Evolutionary conservation across 2,113 vertebrate species (phyloP).

Genomic region (Nesoenas mayeri): DNA sequence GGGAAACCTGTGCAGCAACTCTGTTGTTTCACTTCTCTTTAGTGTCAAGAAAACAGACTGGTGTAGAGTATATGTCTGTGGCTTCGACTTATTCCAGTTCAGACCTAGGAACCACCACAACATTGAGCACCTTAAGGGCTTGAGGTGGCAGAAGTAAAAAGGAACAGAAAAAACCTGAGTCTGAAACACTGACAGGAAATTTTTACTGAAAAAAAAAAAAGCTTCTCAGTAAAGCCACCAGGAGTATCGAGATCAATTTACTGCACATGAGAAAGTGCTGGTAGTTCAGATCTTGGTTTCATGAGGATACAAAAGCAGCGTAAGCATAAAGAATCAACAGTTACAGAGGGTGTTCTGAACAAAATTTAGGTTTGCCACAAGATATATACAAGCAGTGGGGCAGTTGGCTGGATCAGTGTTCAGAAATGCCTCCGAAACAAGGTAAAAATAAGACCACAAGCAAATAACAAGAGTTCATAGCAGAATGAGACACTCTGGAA

Average conservation of each 20-base stretch:
- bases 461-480: neutral
- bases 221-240: neutral
- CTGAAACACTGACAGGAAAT: neutral
- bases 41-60: neutral
- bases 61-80: neutral
- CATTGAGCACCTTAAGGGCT: neutral
- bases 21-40: neutral
- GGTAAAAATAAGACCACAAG: neutral
- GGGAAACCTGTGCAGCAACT: neutral
- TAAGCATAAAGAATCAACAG: neutral
- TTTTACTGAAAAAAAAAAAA: neutral
- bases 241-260: neutral
- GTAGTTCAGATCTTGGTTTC: neutral
- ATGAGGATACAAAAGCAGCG: neutral
- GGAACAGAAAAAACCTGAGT: neutral
- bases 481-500: neutral
- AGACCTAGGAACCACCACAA: neutral
- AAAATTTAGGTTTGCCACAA: neutral
- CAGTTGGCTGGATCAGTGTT: rapidly evolving
- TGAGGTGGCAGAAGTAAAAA: neutral
- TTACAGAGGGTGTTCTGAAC: neutral
- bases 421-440: neutral
- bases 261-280: neutral
- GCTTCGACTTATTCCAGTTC: neutral
- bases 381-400: rapidly evolving